phyloP scores from a whole-genome alignment of 2,888 invertebrate species.

The Neocrepidodera transversa region DNA sequence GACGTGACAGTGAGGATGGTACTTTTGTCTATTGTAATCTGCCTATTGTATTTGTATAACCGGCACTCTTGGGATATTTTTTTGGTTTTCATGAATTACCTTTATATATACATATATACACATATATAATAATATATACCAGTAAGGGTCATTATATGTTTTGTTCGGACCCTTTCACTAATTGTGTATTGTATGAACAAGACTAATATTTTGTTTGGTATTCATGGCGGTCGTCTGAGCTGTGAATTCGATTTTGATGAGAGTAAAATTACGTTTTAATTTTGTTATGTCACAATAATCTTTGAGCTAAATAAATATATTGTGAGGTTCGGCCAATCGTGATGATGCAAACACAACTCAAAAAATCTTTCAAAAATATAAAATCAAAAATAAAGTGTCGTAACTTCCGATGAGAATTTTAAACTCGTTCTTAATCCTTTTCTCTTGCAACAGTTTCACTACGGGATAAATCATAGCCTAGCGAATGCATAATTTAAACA shows the following conservation, averaged over 20 bases:
- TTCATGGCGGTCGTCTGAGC: slow-evolving; percentile 17
- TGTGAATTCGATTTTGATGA: slow-evolving; percentile 31
- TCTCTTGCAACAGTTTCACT: slow-evolving; percentile 7
- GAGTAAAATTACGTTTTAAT: slow-evolving; percentile 14
- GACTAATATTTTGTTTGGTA: slow-evolving; percentile 33
- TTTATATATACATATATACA: slow-evolving; percentile 29
- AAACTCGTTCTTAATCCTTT: neutral
- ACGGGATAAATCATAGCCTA: slow-evolving; percentile 29
- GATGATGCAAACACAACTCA: too few species aligned
- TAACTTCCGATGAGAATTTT: slow-evolving; percentile 7
- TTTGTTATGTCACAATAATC: too few species aligned
- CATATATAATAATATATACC: too few species aligned
- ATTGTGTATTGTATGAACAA: slow-evolving; percentile 47
- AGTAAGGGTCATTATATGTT: slow-evolving; percentile 45
- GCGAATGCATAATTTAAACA: slow-evolving; percentile 27
- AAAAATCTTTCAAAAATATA: too few species aligned
- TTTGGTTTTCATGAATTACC: slow-evolving; percentile 54
- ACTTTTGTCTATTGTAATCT: slow-evolving; percentile 62
- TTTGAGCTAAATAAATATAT: too few species aligned
- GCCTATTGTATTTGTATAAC: slow-evolving; percentile 57
- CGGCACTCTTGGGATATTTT: slow-evolving; percentile 54
- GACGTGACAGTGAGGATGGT: slow-evolving; percentile 61
- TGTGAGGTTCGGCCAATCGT: too few species aligned
- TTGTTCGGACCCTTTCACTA: slow-evolving; percentile 47
- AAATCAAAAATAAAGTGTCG: neutral